These are phyloP conservation scores for Budorcas taxicolor DNA, from an alignment of 2,113 vertebrate species.

Conservation along the genomic window DNA sequence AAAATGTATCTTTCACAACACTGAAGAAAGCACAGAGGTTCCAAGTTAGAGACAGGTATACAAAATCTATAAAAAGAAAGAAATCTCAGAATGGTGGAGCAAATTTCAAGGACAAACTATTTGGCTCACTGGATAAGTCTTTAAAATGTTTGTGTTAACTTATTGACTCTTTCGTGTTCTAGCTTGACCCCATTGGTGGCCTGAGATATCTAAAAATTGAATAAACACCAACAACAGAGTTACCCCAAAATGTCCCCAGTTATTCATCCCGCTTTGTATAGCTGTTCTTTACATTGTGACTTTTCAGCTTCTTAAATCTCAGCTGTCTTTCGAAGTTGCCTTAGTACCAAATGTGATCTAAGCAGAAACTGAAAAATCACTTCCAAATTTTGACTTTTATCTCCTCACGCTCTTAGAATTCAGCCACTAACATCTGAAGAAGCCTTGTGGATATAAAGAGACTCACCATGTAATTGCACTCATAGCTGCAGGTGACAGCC, in stretches of 20 bases:
- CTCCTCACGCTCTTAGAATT: neutral
- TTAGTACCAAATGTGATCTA: neutral
- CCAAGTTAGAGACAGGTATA: neutral
- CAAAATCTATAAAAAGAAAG: neutral
- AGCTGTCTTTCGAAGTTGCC: neutral
- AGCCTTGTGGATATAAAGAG: neutral
- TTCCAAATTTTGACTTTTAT: neutral
- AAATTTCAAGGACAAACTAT: neutral
- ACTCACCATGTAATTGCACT: neutral
- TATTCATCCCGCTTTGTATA: neutral
- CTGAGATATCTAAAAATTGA: neutral
- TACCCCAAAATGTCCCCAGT: neutral
- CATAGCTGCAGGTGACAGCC: neutral
- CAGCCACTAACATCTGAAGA: neutral
- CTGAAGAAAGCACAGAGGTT: neutral
- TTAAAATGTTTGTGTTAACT: neutral
- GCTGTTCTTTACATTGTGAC: neutral
- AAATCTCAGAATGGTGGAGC: neutral
- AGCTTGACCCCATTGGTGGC: neutral
- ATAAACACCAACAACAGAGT: no score
- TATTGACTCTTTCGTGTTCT: neutral
- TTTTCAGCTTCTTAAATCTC: neutral
- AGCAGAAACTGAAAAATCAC: neutral
- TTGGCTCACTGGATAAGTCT: neutral
- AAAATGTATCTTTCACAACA: neutral